Conservation (phyloP, 2,888 invertebrate genomes). For the Drosophila putrida region DNA sequence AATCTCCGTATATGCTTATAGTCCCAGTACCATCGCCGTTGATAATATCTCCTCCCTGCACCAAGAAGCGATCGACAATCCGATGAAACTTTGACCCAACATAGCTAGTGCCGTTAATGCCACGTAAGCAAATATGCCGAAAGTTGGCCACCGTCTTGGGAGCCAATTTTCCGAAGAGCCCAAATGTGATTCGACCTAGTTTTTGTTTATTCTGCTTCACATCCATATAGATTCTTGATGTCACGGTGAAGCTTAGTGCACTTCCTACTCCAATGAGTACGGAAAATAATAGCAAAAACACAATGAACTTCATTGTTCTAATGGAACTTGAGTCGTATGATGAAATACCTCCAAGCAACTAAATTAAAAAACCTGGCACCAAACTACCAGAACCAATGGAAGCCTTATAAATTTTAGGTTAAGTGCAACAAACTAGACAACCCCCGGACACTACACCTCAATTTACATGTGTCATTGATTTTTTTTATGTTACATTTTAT, state of each 20-base stretch:
- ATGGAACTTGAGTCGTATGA: conserved; percentile 28
- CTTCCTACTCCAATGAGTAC: conserved; percentile 30
- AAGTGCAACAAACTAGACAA: conserved; percentile 68
- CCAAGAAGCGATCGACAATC: conserved; percentile 95
- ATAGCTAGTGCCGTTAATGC: conserved; percentile 92
- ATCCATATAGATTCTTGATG: conserved; percentile 91
- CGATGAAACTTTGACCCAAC: conserved; percentile 93
- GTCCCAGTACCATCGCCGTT: conserved; percentile 92
- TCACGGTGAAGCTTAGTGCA: conserved; percentile 81
- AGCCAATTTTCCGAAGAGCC: conserved; percentile 92
- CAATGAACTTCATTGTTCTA: conserved; percentile 56
- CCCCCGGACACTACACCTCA: background rate
- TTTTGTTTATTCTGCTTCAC: conserved; percentile 90
- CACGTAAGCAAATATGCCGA: conserved; percentile 91
- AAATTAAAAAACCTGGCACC: conserved; percentile 36
- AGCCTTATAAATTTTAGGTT: conserved; percentile 70
- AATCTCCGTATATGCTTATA: conserved; percentile 93
- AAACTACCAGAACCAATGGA: conserved; percentile 31
- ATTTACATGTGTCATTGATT: conserved; percentile 36
- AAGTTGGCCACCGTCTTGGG: conserved; percentile 96
- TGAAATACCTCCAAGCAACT: conserved; percentile 61
- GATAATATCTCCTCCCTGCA: conserved; percentile 96
- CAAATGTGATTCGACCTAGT: conserved; percentile 92
- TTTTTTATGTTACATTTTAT: conserved; percentile 29
- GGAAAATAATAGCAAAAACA: conserved; percentile 41